Evolutionary conservation across 2,888 invertebrate genomes (phyloP).

Genomic region (Platycheirus rosarum): DNA sequence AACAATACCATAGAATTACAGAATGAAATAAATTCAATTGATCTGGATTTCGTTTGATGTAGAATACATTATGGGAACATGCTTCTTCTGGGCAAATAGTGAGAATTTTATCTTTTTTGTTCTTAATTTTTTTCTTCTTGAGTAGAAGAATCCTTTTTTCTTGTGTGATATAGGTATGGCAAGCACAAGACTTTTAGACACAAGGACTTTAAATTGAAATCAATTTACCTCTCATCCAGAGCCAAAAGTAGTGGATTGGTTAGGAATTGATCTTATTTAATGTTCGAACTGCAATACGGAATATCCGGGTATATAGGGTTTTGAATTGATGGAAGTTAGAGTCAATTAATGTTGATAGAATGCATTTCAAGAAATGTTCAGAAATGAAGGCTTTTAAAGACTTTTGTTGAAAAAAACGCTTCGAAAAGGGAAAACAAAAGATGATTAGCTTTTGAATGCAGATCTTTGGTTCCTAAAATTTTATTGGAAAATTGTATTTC

Average conservation of each 20-base stretch:
- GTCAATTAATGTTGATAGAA: constrained; percentile 32
- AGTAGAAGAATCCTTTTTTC: not conserved
- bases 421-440: no score
- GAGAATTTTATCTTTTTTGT: constrained; percentile 16
- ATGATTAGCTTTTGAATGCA: no score
- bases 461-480: no score
- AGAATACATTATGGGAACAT: constrained; percentile 59
- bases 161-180: not conserved
- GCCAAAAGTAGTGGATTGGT: constrained; percentile 12
- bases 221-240: constrained; percentile 25
- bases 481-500: no score
- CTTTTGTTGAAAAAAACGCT: not conserved
- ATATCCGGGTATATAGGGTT: constrained; percentile 4
- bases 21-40: constrained; percentile 53
- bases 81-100: constrained; percentile 52
- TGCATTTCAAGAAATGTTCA: no score
- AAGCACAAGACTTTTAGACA: constrained; percentile 11
- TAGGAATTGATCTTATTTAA: constrained; percentile 64
- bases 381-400: no score
- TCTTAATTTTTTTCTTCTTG: not conserved
- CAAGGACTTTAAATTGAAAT: constrained; percentile 33
- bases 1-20: not conserved
- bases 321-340: constrained; percentile 28
- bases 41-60: constrained; percentile 66
- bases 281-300: constrained; percentile 4